Percentiles rank a stretch among this genome's conserved stretches.
Evolutionary conservation across 2,888 invertebrate species (phyloP).

Genomic region (Macrosoma leucophasiata): DNA sequence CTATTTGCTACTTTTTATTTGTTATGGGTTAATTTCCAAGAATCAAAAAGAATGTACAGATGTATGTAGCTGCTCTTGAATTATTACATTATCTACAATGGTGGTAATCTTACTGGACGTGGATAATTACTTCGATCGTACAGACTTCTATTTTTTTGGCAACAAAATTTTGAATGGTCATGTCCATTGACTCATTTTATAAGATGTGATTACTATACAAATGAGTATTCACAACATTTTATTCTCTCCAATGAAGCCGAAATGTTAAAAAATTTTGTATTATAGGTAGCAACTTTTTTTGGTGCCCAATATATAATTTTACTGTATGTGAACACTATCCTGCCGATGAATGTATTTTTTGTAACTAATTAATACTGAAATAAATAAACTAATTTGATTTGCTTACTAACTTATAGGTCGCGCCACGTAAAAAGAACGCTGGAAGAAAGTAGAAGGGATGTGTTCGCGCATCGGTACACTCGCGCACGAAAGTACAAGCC

Average conservation of each 20-base stretch:
- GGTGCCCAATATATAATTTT: slow-evolving; percentile 5
- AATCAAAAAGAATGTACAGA: too few species aligned
- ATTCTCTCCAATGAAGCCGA: slow-evolving; percentile 3
- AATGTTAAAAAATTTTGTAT: slow-evolving; percentile 2
- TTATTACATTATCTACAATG: slow-evolving; percentile 2
- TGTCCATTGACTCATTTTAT: slow-evolving; percentile 5
- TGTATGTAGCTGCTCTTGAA: too few species aligned
- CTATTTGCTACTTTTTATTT: too few species aligned
- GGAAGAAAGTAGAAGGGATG: too few species aligned
- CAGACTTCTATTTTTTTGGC: slow-evolving; percentile 2
- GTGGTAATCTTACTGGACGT: slow-evolving; percentile 3
- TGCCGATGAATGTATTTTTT: too few species aligned
- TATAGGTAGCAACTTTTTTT: slow-evolving; percentile 2
- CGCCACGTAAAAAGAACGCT: too few species aligned
- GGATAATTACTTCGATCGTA: slow-evolving; percentile 1
- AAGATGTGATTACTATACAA: slow-evolving; percentile 2
- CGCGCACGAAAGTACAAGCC: too few species aligned
- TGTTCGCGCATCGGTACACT: too few species aligned
- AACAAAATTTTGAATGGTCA: slow-evolving; percentile 2
- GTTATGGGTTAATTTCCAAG: too few species aligned
- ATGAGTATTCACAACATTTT: slow-evolving; percentile 2
- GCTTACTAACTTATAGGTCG: too few species aligned
- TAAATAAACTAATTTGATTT: too few species aligned
- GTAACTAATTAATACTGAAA: too few species aligned
- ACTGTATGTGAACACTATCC: slow-evolving; percentile 7